Conservation (phyloP, 2,113 vertebrate species). For the Genyomyrus donnyi region DNA sequence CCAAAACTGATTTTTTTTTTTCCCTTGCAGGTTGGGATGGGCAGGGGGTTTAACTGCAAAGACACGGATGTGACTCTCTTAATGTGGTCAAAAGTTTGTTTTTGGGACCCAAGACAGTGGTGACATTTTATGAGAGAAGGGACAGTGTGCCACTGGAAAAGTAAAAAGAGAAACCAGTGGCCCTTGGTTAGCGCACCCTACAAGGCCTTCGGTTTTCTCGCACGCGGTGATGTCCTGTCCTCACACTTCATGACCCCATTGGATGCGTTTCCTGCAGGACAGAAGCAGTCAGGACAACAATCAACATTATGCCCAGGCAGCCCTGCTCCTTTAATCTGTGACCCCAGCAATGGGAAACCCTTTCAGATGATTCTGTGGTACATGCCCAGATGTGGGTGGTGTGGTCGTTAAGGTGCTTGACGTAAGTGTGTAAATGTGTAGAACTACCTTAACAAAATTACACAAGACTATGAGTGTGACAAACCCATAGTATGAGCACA, state of each 20-base stretch:
- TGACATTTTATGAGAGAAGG: slow-evolving; percentile 36
- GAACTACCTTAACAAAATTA: not conserved
- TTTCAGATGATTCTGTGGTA: not conserved
- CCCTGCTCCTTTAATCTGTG: not conserved
- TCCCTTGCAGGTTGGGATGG: not conserved
- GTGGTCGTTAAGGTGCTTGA: not conserved
- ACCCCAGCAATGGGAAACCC: not conserved
- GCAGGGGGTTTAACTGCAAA: not conserved
- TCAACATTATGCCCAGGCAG: not conserved
- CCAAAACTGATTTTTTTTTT: not conserved
- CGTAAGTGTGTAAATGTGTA: not conserved
- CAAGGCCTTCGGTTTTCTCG: slow-evolving; percentile 66
- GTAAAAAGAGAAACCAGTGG: not conserved
- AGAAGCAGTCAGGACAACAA: slow-evolving; percentile 10
- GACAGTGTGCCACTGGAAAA: slow-evolving; percentile 36
- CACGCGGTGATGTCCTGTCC: slow-evolving; percentile 60
- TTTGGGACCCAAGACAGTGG: slow-evolving; percentile 36
- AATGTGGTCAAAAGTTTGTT: slow-evolving; percentile 34
- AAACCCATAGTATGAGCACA: not conserved
- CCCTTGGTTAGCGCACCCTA: slow-evolving; percentile 42
- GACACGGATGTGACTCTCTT: slow-evolving; percentile 36
- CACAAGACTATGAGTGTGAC: not conserved
- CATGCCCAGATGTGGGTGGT: not conserved
- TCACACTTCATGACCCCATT: slow-evolving; percentile 66
- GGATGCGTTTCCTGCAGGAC: slow-evolving; percentile 50